Evolutionary conservation across 2,888 invertebrate species (phyloP).

Genomic region (Chelonus formosanus): DNA sequence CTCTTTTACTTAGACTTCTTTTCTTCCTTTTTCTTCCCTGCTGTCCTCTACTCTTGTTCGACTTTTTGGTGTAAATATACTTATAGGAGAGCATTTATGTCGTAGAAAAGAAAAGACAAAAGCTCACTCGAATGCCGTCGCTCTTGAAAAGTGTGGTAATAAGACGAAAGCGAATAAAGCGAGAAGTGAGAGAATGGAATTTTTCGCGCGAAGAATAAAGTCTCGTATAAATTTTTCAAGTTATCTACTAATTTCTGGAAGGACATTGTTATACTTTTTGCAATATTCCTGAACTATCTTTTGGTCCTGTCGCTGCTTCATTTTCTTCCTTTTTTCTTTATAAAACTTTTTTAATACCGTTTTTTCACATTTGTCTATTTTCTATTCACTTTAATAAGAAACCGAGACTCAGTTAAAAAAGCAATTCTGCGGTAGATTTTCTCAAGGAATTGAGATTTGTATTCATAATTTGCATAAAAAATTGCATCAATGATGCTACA

Average conservation of each 20-base stretch:
- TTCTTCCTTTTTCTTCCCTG: not conserved
- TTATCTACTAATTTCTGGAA: conserved; percentile 26
- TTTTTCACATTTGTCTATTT: conserved; percentile 6
- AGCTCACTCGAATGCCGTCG: not conserved
- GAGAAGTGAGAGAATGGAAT: conserved; percentile 5
- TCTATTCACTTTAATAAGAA: not conserved
- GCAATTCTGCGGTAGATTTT: not conserved
- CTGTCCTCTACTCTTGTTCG: not conserved
- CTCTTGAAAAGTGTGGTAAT: not conserved
- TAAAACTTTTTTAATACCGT: conserved; percentile 16
- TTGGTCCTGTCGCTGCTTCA: not conserved
- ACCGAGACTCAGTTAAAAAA: not conserved
- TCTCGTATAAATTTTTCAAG: conserved; percentile 29
- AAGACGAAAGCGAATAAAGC: conserved; percentile 11
- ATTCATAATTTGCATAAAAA: too few species aligned
- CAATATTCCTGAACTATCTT: conserved; percentile 13
- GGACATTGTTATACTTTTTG: conserved; percentile 1
- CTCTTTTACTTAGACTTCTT: not conserved
- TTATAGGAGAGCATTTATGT: not conserved
- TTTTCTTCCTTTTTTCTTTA: conserved; percentile 11
- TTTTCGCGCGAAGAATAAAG: conserved; percentile 6
- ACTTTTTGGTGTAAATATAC: conserved; percentile 13
- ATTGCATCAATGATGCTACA: too few species aligned
- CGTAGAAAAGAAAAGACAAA: not conserved
- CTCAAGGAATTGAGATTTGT: too few species aligned